Evolutionary conservation across 2,113 vertebrate species (phyloP).

Genomic region (Pseudopipra pipra): DNA sequence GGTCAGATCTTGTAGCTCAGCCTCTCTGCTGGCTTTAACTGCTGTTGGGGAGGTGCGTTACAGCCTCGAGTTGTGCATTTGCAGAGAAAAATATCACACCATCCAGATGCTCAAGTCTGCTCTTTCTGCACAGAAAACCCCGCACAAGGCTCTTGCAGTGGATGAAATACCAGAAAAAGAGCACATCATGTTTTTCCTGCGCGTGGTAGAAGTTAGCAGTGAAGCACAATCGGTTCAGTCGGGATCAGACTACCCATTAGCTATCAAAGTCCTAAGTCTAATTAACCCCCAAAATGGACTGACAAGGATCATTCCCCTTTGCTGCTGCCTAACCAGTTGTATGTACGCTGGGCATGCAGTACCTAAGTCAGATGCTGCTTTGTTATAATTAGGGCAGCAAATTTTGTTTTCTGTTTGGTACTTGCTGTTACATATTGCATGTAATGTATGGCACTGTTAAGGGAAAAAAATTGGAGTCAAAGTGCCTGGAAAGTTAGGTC

Average conservation of each 20-base stretch:
- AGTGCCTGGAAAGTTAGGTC: slow-evolving; percentile 87
- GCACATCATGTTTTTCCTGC: slow-evolving; percentile 6
- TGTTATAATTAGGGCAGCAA: slow-evolving; percentile 74
- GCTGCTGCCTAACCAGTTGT: slow-evolving; percentile 11
- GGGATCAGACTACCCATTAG: slow-evolving; percentile 34
- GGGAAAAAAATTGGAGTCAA: slow-evolving; percentile 81
- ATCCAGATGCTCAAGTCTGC: slow-evolving; percentile 78
- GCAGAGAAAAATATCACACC: slow-evolving; percentile 72
- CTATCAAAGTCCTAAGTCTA: slow-evolving; percentile 55
- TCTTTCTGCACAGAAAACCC: slow-evolving; percentile 70
- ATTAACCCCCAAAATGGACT: slow-evolving; percentile 63
- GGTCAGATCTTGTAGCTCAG: slow-evolving; percentile 46
- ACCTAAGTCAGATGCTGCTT: slow-evolving; percentile 49
- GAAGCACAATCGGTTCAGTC: neutral
- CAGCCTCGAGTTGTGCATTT: slow-evolving; percentile 75
- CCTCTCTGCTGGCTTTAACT: slow-evolving; percentile 70
- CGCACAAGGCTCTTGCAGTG: neutral
- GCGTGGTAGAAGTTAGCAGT: slow-evolving; percentile 39
- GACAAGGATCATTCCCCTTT: slow-evolving; percentile 36
- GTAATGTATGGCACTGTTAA: slow-evolving; percentile 82
- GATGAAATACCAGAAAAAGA: slow-evolving; percentile 43
- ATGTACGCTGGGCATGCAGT: neutral
- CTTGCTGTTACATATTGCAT: slow-evolving; percentile 81
- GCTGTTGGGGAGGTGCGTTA: slow-evolving; percentile 71
- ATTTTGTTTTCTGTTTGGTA: slow-evolving; percentile 75